Percentiles rank a stretch among this genome's conserved stretches.
phyloP scores from a whole-genome alignment of 2,888 invertebrate genomes.

The Suillia variegata region DNA sequence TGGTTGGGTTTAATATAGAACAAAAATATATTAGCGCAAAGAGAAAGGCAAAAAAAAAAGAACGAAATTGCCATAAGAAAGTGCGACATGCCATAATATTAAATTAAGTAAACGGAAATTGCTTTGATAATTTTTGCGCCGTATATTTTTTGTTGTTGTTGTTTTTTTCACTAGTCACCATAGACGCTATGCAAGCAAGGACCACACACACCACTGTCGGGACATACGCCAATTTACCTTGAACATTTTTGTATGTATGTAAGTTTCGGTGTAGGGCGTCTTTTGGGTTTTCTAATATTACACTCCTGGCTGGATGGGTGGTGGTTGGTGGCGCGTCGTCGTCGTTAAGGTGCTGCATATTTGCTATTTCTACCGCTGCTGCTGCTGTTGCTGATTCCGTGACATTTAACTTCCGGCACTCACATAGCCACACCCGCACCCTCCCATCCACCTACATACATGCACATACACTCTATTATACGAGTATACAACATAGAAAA shows the following conservation, averaged over 20 bases:
- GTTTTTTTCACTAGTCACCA: not conserved
- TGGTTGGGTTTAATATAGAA: too few species aligned
- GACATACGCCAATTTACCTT: too few species aligned
- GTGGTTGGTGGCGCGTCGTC: too few species aligned
- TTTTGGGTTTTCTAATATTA: not conserved
- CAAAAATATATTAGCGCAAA: too few species aligned
- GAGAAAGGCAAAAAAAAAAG: too few species aligned
- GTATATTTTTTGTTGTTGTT: not conserved
- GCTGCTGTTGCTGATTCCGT: too few species aligned
- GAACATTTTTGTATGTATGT: not conserved
- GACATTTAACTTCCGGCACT: constrained; percentile 1
- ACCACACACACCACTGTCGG: too few species aligned
- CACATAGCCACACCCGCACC: too few species aligned
- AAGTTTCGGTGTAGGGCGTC: not conserved
- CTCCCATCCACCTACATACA: too few species aligned
- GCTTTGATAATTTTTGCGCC: constrained; percentile 22
- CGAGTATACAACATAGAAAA: too few species aligned
- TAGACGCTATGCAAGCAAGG: not conserved
- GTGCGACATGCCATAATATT: constrained; percentile 23
- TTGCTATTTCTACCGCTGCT: too few species aligned
- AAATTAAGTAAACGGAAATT: constrained; percentile 28
- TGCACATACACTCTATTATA: too few species aligned
- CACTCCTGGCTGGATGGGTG: not conserved
- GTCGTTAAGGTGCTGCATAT: not conserved
- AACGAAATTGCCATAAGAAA: constrained; percentile 5